Percentiles rank a stretch among this genome's conserved stretches.
Evolutionary conservation across 1,140 invertebrate genomes (phyloP).

Genomic region (Anoplolepis gracilipes): DNA sequence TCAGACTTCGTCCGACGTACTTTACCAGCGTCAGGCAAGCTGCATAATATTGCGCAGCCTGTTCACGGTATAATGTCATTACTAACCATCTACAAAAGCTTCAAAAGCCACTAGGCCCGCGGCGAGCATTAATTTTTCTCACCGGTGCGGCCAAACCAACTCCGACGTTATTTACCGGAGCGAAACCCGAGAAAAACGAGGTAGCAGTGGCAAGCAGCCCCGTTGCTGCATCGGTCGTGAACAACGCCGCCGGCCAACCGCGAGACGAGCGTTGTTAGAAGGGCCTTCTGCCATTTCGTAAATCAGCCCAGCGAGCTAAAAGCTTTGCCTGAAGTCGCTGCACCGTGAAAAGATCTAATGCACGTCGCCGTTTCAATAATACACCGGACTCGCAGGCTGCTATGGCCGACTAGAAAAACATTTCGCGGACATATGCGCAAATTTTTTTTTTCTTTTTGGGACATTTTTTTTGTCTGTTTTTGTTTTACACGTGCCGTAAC

Average conservation of each 20-base stretch:
- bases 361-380: conserved; percentile 47
- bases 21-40: not conserved
- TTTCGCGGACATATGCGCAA: conserved; percentile 3
- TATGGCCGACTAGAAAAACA: conserved; percentile 20
- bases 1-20: not conserved
- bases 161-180: conserved; percentile 59
- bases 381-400: conserved; percentile 11
- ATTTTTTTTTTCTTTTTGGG: conserved; percentile 17
- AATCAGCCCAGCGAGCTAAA: conserved; percentile 68
- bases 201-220: not conserved
- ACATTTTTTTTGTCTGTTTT: too few species aligned
- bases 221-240: conserved; percentile 38
- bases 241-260: conserved; percentile 55
- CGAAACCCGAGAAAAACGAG: conserved; percentile 60
- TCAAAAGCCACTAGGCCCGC: conserved; percentile 39
- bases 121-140: conserved; percentile 58
- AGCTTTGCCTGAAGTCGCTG: conserved; percentile 59
- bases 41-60: conserved; percentile 39
- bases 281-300: conserved; percentile 67
- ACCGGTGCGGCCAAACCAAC: conserved; percentile 36
- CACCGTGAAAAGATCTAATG: conserved; percentile 67
- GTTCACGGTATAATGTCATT: conserved; percentile 43
- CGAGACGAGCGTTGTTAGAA: conserved; percentile 49
- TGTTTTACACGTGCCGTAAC: not conserved
- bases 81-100: conserved; percentile 43